phyloP scores from a whole-genome alignment of 2,797 vertebrate species.

The Propithecus deckenii region DNA sequence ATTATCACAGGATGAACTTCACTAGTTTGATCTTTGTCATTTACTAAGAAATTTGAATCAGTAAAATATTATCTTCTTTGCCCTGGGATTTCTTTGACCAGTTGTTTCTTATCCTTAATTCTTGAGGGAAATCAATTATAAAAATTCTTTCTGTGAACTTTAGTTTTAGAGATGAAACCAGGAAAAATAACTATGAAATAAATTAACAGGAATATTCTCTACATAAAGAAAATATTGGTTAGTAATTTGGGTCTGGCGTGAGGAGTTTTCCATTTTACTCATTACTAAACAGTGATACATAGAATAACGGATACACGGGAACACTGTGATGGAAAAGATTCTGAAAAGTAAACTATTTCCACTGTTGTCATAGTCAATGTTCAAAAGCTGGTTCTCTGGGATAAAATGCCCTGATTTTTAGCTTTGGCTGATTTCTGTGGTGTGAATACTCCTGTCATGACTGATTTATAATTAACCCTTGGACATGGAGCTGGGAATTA shows the following conservation, averaged over 20 bases:
- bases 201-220: background rate
- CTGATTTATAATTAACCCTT: background rate
- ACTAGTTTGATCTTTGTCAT: background rate
- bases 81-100: background rate
- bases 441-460: background rate
- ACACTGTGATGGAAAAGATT: background rate
- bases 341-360: background rate
- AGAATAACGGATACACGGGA: background rate
- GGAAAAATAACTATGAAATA: background rate
- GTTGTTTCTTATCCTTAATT: background rate
- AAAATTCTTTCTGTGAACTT: background rate
- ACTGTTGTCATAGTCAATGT: background rate
- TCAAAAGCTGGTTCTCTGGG: background rate
- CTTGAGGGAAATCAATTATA: background rate
- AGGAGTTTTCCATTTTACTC: background rate
- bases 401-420: background rate
- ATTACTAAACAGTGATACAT: background rate
- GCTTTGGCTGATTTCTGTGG: background rate
- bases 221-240: background rate
- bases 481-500: background rate
- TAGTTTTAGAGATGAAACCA: background rate
- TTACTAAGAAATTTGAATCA: background rate
- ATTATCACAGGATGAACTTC: background rate
- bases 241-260: background rate
- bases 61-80: slow-evolving; percentile 28